Percentiles rank a stretch among this genome's conserved stretches.
phyloP scores from a whole-genome alignment of 2,888 invertebrate genomes.

The Ceriagrion tenellum region DNA sequence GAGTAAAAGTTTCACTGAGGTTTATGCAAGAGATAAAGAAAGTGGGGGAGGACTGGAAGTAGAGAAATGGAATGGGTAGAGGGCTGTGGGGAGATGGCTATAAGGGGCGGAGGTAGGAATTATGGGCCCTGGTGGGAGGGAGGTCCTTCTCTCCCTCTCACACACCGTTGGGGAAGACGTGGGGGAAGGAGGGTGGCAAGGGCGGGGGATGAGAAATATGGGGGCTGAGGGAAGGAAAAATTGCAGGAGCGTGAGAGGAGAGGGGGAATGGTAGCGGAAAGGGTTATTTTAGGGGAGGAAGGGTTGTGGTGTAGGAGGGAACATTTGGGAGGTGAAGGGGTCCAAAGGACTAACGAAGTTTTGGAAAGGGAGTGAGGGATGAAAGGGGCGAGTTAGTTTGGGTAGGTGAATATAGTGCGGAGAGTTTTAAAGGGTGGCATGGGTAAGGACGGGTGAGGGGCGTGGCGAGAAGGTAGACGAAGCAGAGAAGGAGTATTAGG shows the following conservation, averaged over 20 bases:
- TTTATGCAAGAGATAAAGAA: background rate
- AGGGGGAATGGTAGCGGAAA: background rate
- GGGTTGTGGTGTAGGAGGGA: background rate
- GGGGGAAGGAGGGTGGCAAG: background rate
- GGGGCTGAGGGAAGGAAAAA: background rate
- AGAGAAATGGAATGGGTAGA: no score
- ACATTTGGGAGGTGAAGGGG: background rate
- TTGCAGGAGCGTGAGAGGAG: background rate
- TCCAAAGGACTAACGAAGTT: constrained; percentile 56
- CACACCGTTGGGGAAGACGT: background rate
- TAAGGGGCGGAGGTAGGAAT: background rate
- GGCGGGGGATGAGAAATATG: background rate
- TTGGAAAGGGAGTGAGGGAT: background rate
- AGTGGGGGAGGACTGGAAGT: no score
- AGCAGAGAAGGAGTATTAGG: background rate
- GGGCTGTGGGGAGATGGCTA: no score
- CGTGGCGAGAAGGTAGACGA: background rate
- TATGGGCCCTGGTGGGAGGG: background rate
- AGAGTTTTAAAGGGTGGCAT: background rate
- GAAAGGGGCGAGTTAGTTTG: constrained; percentile 35
- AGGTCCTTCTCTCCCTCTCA: background rate
- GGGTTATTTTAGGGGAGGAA: background rate
- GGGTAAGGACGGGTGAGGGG: background rate
- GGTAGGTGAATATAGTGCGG: background rate
- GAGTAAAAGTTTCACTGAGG: background rate